A percentile compares a stretch with the other conserved stretches of the same genome.
Evolutionary conservation across 2,797 vertebrate genomes (phyloP).

Genomic region (Moxostoma hubbsi): DNA sequence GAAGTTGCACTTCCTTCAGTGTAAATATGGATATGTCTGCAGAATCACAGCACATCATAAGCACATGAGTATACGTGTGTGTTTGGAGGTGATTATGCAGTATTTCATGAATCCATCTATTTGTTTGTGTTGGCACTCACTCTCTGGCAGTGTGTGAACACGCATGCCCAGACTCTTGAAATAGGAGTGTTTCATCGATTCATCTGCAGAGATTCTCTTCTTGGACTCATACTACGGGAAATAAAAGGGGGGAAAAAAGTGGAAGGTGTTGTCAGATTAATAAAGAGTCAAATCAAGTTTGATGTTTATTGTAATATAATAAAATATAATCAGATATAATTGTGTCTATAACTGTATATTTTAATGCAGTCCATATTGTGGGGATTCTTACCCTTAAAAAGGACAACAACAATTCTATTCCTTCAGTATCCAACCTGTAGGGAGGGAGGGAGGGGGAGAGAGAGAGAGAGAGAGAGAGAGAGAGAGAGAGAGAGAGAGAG

Average conservation of each 20-base stretch:
- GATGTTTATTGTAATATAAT: not conserved
- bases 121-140: conserved; percentile 76
- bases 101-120: conserved; percentile 11
- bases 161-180: conserved; percentile 94
- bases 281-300: not conserved
- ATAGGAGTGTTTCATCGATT: conserved; percentile 96
- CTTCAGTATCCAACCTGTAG: conserved; percentile 91
- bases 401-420: conserved; percentile 92
- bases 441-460: conserved; percentile 51
- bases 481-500: conserved; percentile 48
- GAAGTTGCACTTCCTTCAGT: conserved; percentile 96
- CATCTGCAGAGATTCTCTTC: conserved; percentile 96
- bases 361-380: not conserved
- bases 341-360: not conserved
- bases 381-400: conserved; percentile 87
- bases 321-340: not conserved
- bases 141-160: conserved; percentile 90
- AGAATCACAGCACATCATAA: conserved; percentile 39
- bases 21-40: conserved; percentile 95
- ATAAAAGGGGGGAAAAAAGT: not conserved
- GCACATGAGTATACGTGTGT: not conserved
- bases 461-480: conserved; percentile 51
- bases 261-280: not conserved
- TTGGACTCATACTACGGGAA: conserved; percentile 91
- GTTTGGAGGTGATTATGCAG: not conserved